Conservation (phyloP, 2,888 invertebrate genomes). For the Noctua janthina region DNA sequence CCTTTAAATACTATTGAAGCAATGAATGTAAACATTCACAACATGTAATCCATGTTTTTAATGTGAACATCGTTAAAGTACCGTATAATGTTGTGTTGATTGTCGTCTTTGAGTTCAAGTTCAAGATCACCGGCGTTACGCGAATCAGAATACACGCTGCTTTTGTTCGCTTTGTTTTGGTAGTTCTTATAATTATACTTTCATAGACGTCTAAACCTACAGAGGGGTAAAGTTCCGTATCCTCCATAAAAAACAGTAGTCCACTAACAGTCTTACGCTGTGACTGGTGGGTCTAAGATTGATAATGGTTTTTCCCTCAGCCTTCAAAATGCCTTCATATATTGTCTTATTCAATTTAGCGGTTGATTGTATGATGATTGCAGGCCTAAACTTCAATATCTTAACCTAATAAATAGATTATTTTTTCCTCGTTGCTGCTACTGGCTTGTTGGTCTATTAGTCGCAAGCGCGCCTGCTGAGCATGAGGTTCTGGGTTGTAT, state of each 20-base stretch:
- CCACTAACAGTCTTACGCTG: not conserved
- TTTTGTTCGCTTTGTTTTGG: constrained; percentile 25
- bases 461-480: too few species aligned
- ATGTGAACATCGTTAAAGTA: constrained; percentile 11
- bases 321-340: not conserved
- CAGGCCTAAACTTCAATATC: too few species aligned
- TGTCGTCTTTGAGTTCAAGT: constrained; percentile 33
- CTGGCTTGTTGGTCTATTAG: too few species aligned
- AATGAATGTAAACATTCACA: constrained; percentile 20
- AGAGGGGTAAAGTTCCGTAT: not conserved
- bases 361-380: not conserved
- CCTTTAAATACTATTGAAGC: not conserved
- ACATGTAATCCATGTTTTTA: constrained; percentile 5
- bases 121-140: constrained; percentile 32
- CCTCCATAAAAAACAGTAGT: not conserved
- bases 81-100: constrained; percentile 12
- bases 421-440: too few species aligned
- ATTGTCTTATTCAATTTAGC: not conserved
- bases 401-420: too few species aligned
- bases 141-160: constrained; percentile 25
- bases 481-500: too few species aligned
- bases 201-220: not conserved
- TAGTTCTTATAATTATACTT: not conserved
- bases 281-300: not conserved
- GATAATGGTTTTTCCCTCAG: not conserved